These are phyloP conservation scores for Eulithis prunata DNA, from an alignment of 2,888 invertebrate species.

Conservation along the genomic window DNA sequence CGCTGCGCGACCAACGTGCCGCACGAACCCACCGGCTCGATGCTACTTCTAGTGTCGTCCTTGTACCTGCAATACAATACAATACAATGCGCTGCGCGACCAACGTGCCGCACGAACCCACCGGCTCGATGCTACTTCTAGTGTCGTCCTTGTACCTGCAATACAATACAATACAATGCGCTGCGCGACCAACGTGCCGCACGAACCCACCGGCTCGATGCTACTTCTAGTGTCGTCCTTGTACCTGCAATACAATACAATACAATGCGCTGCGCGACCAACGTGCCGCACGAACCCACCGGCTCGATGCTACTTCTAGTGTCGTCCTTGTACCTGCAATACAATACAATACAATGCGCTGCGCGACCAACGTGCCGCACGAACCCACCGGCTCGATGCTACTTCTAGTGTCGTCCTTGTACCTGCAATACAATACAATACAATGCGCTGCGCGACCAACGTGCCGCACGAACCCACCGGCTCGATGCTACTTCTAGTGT, in stretches of 20 bases:
- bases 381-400: conserved; percentile 90
- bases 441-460: conserved; percentile 69
- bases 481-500: conserved; percentile 75
- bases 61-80: conserved; percentile 35
- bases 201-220: conserved; percentile 89
- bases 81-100: conserved; percentile 72
- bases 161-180: conserved; percentile 39
- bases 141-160: conserved; percentile 50
- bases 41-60: conserved; percentile 58
- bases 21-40: conserved; percentile 92
- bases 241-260: conserved; percentile 24
- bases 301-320: conserved; percentile 76
- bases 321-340: conserved; percentile 47
- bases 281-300: conserved; percentile 91
- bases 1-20: conserved; percentile 86
- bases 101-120: conserved; percentile 88
- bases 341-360: conserved; percentile 51
- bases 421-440: conserved; percentile 24
- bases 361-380: conserved; percentile 88
- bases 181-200: conserved; percentile 63
- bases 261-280: conserved; percentile 69
- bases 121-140: conserved; percentile 80
- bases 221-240: conserved; percentile 56
- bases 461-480: conserved; percentile 91
- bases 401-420: conserved; percentile 49